Base-by-base conservation (phyloP, 2,113 vertebrate species). In the Ameiurus melas region DNA sequence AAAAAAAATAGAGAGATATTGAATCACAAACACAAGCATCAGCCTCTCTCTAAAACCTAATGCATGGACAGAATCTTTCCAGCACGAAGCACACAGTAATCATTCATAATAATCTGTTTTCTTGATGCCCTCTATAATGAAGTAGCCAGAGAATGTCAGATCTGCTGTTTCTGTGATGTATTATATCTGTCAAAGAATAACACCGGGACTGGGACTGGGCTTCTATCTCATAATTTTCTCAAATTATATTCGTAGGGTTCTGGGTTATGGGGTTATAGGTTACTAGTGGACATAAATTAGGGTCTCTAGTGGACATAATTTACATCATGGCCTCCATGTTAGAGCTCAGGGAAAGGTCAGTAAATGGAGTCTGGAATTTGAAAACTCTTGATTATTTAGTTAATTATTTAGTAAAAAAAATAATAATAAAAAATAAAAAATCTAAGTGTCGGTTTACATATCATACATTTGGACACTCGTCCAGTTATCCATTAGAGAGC, bases 71-170 rank as follows among this genome's bases (percentile, higher is more conserved):
- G 27, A 10, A 25, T 30, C 47, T 39, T 10, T 66, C 14, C n/a
- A 51, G 79, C 70, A 83, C 10, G 33, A 53, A 75, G 20, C 19
- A 62, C 5, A 39, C 39, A 85, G 66, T 43, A 70, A 88, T 83
- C 66, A 82, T 88, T 84, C 68, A 8, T 70, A 83, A 14, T 27
- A 66, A 55, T 33, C 68, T 57, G 0, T 79, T 55, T 73, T 55
- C 19, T 64, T 22, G n/a, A 73, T 60, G 53, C 39, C 83, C 60
- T 84, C 33, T n/a, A 68, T 87, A 89, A 89, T 73, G 64, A 87
- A 71, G 53, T 14, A 71, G 71, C 51, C 36, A 64, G 55, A 70
- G 75, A 84, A 73, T 66, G 75, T 87, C 82, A 85, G 53, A 78
- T 62, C 27, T 62, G 20, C 30, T n/a, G 30, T 62, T 62, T 71